Evolutionary conservation across 2,797 vertebrate species (phyloP), one percentile per base, ranked within the genome.

Genomic region (Microctenopoma stevenorrisi): DNA sequence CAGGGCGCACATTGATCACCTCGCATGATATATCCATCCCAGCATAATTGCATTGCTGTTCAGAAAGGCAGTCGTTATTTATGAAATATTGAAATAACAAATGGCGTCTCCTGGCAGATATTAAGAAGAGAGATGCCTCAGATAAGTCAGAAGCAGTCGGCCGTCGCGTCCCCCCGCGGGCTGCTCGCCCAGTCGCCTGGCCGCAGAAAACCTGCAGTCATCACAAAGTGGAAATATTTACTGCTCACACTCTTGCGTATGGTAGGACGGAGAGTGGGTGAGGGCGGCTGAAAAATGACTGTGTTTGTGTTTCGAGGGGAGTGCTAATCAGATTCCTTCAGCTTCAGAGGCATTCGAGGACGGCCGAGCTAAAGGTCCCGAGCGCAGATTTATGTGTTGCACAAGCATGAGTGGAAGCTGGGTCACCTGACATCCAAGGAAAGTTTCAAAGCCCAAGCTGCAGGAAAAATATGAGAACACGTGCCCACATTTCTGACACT

Each of bases 141-240:
- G 86, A 93, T 90, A 88, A 93, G 92, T 91, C 90, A 89, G 77
- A 78, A 57, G 87, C 79, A 56, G 72, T 70, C 65, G 46, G 61
- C 66, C 22, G 61, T 70, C 73, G 64, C 79, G 5, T 53, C 75
- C 65, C 69, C 84, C 79, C 28, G 15, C 7, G 76, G 92, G 92
- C 90, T 40, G n/a, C 65, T 55, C 87, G 91, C 91, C 91, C 89
- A 76, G 89, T 74, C 65, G 81, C 80, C 86, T 88, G 89, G 90
- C 83, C 79, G 83, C 72, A 88, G 86, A 92, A 93, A 91, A 86
- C 82, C 91, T 88, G 84, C 88, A 91, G 93, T 94, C 93, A 93
- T 93, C 93, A 94, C 87, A 94, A 93, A 93, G 76, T 91, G 86
- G 93, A 91, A 89, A 86, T 94, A 92, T 94, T 94, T 94, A 94